Percentiles rank a stretch among this genome's conserved stretches.
Conservation (phyloP, 2,797 vertebrate genomes). For the Sebastes taczanowskii region DNA sequence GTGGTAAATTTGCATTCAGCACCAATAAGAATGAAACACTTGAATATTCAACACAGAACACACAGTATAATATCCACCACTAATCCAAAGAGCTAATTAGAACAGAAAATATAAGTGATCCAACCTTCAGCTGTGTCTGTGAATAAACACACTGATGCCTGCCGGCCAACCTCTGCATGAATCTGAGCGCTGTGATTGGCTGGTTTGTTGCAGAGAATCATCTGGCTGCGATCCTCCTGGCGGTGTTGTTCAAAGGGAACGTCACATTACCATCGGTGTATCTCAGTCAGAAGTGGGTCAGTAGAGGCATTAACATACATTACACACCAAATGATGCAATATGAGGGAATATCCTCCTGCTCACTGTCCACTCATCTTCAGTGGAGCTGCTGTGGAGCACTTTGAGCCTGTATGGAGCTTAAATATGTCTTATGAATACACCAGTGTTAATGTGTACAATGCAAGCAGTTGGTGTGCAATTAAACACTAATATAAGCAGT, state of each 20-base stretch:
- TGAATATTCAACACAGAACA: constrained; percentile 42
- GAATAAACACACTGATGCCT: constrained; percentile 61
- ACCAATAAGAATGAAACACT: constrained; percentile 28
- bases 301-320: constrained; percentile 64
- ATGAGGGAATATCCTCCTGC: constrained; percentile 39
- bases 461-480: neutral
- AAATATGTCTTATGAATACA: neutral
- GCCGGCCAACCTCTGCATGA: constrained; percentile 37
- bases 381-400: neutral
- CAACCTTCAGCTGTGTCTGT: constrained; percentile 53
- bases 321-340: constrained; percentile 63
- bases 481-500: neutral
- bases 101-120: constrained; percentile 46
- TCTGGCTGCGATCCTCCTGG: constrained; percentile 53
- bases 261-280: constrained; percentile 45
- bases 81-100: constrained; percentile 63
- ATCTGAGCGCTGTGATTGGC: constrained; percentile 57
- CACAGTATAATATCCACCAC: constrained; percentile 24
- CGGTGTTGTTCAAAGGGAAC: constrained; percentile 61
- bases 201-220: constrained; percentile 48
- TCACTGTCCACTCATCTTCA: constrained; percentile 1
- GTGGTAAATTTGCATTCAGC: constrained; percentile 43
- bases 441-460: neutral
- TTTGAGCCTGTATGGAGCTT: neutral
- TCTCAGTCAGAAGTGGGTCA: constrained; percentile 78